A percentile compares a stretch with the other conserved stretches of the same genome.
phyloP scores from a whole-genome alignment of 30 jellyfish, hydroid and myxozoan species.

The Catostylus mosaicus region DNA sequence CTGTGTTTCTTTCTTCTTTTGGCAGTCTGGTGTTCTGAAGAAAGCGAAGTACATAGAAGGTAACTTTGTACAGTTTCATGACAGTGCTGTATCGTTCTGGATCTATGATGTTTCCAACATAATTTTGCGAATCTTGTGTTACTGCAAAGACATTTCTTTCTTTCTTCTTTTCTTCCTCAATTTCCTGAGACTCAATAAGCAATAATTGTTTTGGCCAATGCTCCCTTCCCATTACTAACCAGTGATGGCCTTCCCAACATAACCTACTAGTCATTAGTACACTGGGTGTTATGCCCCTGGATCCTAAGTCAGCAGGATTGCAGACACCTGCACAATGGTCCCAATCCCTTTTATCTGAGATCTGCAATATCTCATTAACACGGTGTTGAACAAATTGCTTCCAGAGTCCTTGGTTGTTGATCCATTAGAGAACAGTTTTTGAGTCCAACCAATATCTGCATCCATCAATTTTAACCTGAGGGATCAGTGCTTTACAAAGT shows the following conservation, averaged over 20 bases:
- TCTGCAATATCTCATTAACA: slow-evolving; percentile 39
- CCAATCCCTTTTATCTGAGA: slow-evolving; percentile 25
- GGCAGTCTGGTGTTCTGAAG: neutral
- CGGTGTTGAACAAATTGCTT: slow-evolving; percentile 59
- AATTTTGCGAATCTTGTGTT: neutral
- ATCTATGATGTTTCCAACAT: neutral
- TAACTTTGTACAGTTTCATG: neutral
- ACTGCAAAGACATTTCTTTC: slow-evolving; percentile 4
- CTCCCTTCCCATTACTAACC: slow-evolving; percentile 38
- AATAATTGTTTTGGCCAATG: slow-evolving; percentile 38
- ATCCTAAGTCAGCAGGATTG: slow-evolving; percentile 66
- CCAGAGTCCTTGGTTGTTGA: slow-evolving; percentile 43
- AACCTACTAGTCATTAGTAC: slow-evolving; percentile 6
- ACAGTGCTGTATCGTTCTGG: slow-evolving; percentile 17
- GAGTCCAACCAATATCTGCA: slow-evolving; percentile 42
- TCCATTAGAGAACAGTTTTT: slow-evolving; percentile 41
- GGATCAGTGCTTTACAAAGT: slow-evolving; percentile 16
- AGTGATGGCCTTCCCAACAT: slow-evolving; percentile 63
- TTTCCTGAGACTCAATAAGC: slow-evolving; percentile 13
- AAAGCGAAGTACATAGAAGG: slow-evolving; percentile 22
- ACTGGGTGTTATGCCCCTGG: slow-evolving; percentile 46
- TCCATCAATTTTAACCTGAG: slow-evolving; percentile 17
- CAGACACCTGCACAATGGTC: slow-evolving; percentile 43
- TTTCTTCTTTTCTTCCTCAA: slow-evolving; percentile 20
- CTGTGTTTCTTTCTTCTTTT: neutral